Evolutionary conservation across 2,888 invertebrate genomes (phyloP).

Genomic region (Zaprionus lineosus): DNA sequence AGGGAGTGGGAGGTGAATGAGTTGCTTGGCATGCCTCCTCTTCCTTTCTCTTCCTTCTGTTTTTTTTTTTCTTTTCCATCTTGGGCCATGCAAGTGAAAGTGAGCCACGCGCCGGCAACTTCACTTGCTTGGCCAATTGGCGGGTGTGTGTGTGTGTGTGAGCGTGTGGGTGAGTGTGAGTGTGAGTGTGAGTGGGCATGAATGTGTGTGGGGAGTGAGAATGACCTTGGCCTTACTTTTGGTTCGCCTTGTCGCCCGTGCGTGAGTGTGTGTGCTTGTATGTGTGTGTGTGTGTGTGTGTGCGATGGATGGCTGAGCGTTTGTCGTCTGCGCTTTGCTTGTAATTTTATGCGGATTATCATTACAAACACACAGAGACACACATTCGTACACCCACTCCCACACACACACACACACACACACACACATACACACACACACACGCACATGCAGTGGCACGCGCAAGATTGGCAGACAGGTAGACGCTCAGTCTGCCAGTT

Average conservation of each 20-base stretch:
- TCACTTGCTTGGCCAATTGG: constrained; percentile 68
- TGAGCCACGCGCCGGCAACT: constrained; percentile 67
- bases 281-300: constrained; percentile 31
- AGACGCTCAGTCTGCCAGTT: constrained; percentile 47
- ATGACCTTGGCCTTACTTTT: constrained; percentile 75
- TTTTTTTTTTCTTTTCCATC: constrained; percentile 32
- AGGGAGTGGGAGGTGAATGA: neutral
- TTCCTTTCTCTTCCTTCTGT: constrained; percentile 6
- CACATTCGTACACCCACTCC: constrained; percentile 10
- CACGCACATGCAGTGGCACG: constrained; percentile 40
- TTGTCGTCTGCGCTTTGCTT: constrained; percentile 71
- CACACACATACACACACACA: constrained; percentile 7
- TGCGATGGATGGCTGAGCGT: constrained; percentile 24
- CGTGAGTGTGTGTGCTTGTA: constrained; percentile 29
- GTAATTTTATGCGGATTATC: constrained; percentile 81
- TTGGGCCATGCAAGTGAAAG: constrained; percentile 58
- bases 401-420: constrained; percentile 15
- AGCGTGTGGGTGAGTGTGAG: constrained; percentile 20
- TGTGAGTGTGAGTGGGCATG: no score
- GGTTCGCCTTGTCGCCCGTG: constrained; percentile 34
- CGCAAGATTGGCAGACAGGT: constrained; percentile 67
- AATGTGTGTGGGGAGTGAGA: constrained; percentile 49
- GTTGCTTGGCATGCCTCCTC: constrained; percentile 29
- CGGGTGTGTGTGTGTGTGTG: constrained; percentile 38
- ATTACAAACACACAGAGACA: constrained; percentile 59